Conservation (phyloP, 2,113 vertebrate genomes). For the Zosterops japonicus region DNA sequence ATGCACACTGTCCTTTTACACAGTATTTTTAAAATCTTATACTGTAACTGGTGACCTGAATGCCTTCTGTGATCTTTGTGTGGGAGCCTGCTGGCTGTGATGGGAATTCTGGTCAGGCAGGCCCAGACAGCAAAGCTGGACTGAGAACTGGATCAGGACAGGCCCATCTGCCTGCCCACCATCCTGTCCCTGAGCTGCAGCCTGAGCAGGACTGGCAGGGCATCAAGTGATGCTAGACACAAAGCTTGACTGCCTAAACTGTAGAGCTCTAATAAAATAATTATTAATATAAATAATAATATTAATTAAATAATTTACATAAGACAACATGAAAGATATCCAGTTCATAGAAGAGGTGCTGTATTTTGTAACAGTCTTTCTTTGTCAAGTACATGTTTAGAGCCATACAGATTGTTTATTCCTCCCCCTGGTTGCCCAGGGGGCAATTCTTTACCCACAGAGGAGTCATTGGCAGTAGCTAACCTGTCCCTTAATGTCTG, state of each 20-base stretch:
- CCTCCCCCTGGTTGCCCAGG: not conserved
- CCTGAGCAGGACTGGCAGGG: not conserved
- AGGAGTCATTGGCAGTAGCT: not conserved
- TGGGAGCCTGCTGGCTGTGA: not conserved
- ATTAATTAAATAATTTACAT: not conserved
- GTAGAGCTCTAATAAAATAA: not conserved
- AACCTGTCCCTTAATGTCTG: not conserved
- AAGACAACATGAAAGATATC: not conserved
- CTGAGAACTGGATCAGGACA: not conserved
- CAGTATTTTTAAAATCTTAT: not conserved
- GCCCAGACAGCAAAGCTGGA: not conserved
- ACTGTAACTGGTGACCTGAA: not conserved
- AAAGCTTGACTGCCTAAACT: not conserved
- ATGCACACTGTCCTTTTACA: not conserved
- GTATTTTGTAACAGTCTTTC: not conserved
- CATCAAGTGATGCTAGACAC: not conserved
- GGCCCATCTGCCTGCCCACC: not conserved
- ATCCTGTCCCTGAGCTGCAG: not conserved
- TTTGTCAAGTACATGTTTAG: not conserved
- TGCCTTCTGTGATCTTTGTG: not conserved
- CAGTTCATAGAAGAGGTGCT: not conserved
- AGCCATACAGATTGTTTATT: not conserved
- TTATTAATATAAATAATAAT: too few relatives aligned
- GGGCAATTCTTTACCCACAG: not conserved
- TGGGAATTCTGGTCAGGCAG: not conserved